Conservation (phyloP, 2,888 invertebrate genomes). For the Thecophora atra region DNA sequence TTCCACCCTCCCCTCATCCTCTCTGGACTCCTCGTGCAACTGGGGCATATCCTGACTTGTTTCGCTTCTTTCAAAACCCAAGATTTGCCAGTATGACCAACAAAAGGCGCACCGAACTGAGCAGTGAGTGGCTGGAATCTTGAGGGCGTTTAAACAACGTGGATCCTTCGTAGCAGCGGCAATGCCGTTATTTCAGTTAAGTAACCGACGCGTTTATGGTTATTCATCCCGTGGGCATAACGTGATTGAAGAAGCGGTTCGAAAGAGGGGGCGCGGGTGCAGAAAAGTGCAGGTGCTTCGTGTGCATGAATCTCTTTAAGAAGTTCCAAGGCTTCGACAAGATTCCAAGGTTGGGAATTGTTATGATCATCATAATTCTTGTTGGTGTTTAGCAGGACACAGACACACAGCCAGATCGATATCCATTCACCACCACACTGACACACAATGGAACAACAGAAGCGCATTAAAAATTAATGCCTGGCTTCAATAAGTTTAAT, state of each 20-base stretch:
- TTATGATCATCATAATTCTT: neutral
- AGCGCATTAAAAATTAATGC: no score
- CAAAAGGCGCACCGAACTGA: no score
- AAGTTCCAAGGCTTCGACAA: neutral
- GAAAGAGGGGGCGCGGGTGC: neutral
- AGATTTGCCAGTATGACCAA: no score
- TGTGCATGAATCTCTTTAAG: neutral
- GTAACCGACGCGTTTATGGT: constrained; percentile 11
- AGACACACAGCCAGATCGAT: constrained; percentile 4
- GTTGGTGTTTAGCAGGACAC: neutral
- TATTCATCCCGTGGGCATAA: constrained; percentile 11
- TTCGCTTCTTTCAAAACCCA: no score
- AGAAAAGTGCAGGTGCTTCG: neutral
- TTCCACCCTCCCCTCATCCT: neutral
- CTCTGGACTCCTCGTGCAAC: neutral
- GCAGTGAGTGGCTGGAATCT: neutral
- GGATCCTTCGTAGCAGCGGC: neutral
- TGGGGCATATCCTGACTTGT: no score
- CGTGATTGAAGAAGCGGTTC: neutral
- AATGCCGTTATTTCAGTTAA: constrained; percentile 6
- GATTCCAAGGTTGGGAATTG: neutral
- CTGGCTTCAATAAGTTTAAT: no score
- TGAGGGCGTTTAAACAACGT: neutral
- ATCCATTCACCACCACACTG: neutral
- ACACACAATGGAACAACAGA: neutral